Evolutionary conservation across 1,140 invertebrate genomes (phyloP), one percentile per base, ranked within the genome.

Genomic region (Eufriesea mexicana): DNA sequence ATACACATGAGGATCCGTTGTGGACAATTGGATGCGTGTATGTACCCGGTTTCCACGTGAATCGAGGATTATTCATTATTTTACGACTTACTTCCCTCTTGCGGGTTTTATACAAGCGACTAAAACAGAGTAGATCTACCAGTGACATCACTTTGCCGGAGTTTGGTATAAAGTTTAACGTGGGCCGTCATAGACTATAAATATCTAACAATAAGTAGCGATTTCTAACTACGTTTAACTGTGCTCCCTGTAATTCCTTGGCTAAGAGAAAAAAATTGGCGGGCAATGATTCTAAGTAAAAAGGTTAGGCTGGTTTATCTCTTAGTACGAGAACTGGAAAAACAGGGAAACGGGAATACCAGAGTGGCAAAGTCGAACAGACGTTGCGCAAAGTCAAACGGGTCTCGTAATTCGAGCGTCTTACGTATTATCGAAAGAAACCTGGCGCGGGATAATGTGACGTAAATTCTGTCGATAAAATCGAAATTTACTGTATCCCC

Each of bases 31-130:
- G 59, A 47, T 51, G 62, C 71, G 54, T 28, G 64, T 42, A 51
- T 68, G 62, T 42, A 75, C 47, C 35, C 59, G 25, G 64, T 18
- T n/a, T 42, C 6, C 23, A 25, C 23, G 23, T 8, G 35, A 64
- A 79, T 61, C 23, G 18, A 68, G 54, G 54, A 84, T 84, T 81
- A 84, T 84, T 80, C 62, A 81, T 55, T 81, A 75, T 84, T 84
- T 81, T 75, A 80, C 55, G 62, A 68, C 45, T 74, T 59, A 71
- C 23, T 71, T 67, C 12, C 42, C 25, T 67, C 62, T 35, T n/a
- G 49, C 42, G 7, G 28, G 28, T 42, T 74, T 74, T 74, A 49
- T n/a, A 47, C 70, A 5, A 45, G 68, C 49, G 20, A 74, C 54
- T 23, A 35, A 25, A 79, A 79, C 23, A 70, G 14, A 59, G 61